phyloP scores from a whole-genome alignment of 2,888 invertebrate genomes.

The Trichogramma dendrolimi region DNA sequence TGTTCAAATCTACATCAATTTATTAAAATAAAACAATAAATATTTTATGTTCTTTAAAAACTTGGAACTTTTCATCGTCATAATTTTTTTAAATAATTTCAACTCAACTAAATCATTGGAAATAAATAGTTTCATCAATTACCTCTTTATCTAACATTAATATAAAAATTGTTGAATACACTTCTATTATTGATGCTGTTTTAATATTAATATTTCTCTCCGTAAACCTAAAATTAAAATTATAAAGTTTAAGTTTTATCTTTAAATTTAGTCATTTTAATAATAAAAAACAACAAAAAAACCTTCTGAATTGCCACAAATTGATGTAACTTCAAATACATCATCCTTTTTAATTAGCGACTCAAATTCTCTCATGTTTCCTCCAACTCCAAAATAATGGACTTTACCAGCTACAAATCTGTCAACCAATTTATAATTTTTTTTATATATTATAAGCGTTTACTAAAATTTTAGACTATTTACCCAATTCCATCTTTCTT shows the following conservation, averaged over 20 bases:
- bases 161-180: not conserved
- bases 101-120: not conserved
- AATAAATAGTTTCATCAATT: not conserved
- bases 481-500: conserved; percentile 63
- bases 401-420: conserved; percentile 81
- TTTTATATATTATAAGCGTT: not conserved
- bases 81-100: not conserved
- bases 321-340: conserved; percentile 56
- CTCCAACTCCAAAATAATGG: conserved; percentile 94
- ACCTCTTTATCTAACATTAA: not conserved
- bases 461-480: conserved; percentile 12
- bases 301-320: conserved; percentile 66
- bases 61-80: no score
- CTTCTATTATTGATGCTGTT: not conserved
- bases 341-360: conserved; percentile 57
- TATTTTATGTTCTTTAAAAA: no score
- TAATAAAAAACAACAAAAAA: conserved; percentile 3
- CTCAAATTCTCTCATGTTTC: conserved; percentile 75
- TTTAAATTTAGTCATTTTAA: conserved; percentile 3
- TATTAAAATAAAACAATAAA: no score
- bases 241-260: not conserved
- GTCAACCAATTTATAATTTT: not conserved
- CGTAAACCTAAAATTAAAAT: conserved; percentile 38
- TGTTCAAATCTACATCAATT: no score
- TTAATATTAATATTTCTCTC: conserved; percentile 39